Evolutionary conservation across 2,888 invertebrate genomes (phyloP).

Genomic region (Dolomedes plantarius): DNA sequence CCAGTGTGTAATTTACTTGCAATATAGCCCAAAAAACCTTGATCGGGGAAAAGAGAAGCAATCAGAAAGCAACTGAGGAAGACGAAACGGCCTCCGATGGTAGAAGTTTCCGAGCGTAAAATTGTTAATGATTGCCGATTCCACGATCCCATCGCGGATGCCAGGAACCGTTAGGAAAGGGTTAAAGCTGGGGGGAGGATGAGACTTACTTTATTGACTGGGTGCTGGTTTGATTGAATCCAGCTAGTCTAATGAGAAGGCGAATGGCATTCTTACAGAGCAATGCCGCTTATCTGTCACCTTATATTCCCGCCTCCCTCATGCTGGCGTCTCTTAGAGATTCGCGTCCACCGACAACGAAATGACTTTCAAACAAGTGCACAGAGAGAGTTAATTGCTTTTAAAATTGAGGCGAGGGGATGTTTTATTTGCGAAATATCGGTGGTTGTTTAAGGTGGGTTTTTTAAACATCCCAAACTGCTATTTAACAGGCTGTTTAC

Average conservation of each 20-base stretch:
- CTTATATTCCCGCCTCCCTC: neutral
- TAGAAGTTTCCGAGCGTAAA: conserved; percentile 18
- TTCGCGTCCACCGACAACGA: neutral
- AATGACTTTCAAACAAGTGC: neutral
- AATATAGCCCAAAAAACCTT: conserved; percentile 6
- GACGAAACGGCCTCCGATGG: conserved; percentile 9
- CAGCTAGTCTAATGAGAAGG: neutral
- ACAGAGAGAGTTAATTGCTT: neutral
- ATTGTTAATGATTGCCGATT: conserved; percentile 14
- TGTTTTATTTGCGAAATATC: no score
- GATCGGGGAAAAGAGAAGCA: conserved; percentile 11
- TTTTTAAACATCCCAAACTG: no score
- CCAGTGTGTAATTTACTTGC: conserved; percentile 12
- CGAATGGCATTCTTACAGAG: neutral
- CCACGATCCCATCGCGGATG: conserved; percentile 16
- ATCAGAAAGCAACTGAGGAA: conserved; percentile 14
- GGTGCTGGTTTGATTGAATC: conserved; percentile 4
- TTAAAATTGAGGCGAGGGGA: neutral
- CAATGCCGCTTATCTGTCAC: neutral
- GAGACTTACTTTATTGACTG: conserved; percentile 9
- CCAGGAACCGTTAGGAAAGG: conserved; percentile 1
- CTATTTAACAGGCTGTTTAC: no score
- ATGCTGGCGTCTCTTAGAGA: neutral
- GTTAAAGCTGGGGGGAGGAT: neutral
- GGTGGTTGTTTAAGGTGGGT: no score